Percentiles rank a stretch among this genome's conserved stretches.
These are phyloP conservation scores for Streblospio benedicti DNA, from an alignment of 1,140 invertebrate genomes.

Conservation along the genomic window DNA sequence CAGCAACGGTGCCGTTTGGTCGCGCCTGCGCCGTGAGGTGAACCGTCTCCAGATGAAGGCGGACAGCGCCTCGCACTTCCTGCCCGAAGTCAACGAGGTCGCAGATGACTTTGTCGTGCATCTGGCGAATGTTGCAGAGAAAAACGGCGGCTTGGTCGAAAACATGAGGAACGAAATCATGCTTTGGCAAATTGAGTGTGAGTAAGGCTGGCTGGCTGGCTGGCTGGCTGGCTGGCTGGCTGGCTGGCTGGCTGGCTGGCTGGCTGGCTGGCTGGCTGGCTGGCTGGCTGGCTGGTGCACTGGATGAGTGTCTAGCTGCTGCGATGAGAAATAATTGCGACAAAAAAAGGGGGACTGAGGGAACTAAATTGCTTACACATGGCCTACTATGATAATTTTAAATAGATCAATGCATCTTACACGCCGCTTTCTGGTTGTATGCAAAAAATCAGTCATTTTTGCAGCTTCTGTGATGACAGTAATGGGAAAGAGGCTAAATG, in stretches of 20 bases:
- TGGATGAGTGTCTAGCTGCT: too few relatives aligned
- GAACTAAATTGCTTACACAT: too few relatives aligned
- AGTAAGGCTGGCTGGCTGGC: too few relatives aligned
- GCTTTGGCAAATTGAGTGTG: conserved; percentile 46
- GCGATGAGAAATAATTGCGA: too few relatives aligned
- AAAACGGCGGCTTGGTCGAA: conserved; percentile 27
- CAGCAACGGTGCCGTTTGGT: conserved; percentile 75
- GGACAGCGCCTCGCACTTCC: conserved; percentile 62
- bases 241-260: too few relatives aligned
- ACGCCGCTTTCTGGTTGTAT: too few relatives aligned
- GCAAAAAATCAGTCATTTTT: too few relatives aligned
- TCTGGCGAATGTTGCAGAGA: conserved; percentile 25
- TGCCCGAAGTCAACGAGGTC: conserved; percentile 62
- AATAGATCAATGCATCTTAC: too few relatives aligned
- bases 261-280: too few relatives aligned
- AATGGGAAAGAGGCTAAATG: conserved; percentile 40
- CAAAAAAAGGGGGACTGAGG: too few relatives aligned
- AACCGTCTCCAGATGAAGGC: conserved; percentile 73
- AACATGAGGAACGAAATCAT: conserved; percentile 35
- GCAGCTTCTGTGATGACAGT: conserved; percentile 38
- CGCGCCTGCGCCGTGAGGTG: conserved; percentile 68
- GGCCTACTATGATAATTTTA: too few relatives aligned
- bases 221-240: too few relatives aligned
- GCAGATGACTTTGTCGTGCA: conserved; percentile 67
- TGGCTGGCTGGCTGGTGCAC: background rate